Base-by-base conservation (phyloP, 2,888 invertebrate species). In the Chesias legatella region DNA sequence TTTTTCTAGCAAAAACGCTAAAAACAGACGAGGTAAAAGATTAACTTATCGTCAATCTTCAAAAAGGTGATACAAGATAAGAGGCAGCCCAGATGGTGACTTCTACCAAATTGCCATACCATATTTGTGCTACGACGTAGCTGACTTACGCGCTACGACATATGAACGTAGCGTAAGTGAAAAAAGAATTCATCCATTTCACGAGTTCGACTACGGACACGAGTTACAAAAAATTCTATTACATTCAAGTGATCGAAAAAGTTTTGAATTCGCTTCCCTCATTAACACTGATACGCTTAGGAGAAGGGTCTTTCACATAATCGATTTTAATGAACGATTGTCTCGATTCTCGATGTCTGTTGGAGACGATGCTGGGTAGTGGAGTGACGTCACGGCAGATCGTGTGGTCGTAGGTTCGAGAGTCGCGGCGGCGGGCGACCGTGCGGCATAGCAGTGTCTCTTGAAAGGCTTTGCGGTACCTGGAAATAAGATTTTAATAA, bases 381-480 rank as follows among this genome's bases (percentile, higher is more conserved):
- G 84, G 71, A 13, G 89, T 89, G 27, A 90, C 84, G 20, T 91
- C 86, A 23, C 90, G 81, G 36, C 74, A 72, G 60, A 89, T 86
- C 4, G 90, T 88, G 58, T 90, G 91, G 34, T 83, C 82, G 52
- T 88, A 83, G 35, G 85, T 88, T 6, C 75, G 61, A 10, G 79
- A 84, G 51, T 84, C 88, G 11, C 80, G 80, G 1, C 84, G 79
- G 0, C 72, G 76, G 7, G 66, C 63, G 1, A 41, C 46, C 20
- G 73, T 73, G 9, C 82, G 79, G 49, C 93, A 92, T 43, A 93
- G 91, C 46, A 95, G 80, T 0, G 94, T 93, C 65, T 93, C 92
- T 54, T 91, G 91, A 63, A 95, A 95, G 0, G 95, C 95, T 31
- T 90, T 85, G 7, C 96, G 90, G 79, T 95, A 96, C 56, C 93